Percentiles rank a stretch among this genome's conserved stretches.
These are phyloP conservation scores for Sylvilagus bachmani DNA, from an alignment of 2,113 vertebrate species.

Conservation along the genomic window DNA sequence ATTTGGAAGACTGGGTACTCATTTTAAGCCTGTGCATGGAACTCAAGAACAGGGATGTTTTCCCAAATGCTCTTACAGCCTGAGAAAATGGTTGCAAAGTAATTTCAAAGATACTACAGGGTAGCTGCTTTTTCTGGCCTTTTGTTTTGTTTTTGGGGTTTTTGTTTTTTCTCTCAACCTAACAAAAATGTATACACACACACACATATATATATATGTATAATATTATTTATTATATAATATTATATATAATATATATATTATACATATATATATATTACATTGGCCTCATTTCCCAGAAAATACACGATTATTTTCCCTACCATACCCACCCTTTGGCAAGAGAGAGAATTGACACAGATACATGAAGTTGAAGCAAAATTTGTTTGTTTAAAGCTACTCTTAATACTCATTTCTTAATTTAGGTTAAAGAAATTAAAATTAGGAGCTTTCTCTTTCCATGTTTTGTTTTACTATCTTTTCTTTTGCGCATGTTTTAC, in stretches of 20 bases:
- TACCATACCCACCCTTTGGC: not conserved
- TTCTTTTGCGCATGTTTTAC: not conserved
- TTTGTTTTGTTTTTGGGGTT: not conserved
- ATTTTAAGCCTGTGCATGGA: not conserved
- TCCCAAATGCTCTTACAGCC: not conserved
- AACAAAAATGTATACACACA: not conserved
- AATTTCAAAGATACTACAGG: slow-evolving; percentile 34
- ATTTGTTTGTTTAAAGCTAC: not conserved
- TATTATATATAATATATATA: too few relatives aligned
- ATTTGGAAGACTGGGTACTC: not conserved
- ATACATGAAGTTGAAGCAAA: slow-evolving; percentile 49
- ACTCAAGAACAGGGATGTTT: not conserved
- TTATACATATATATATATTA: too few relatives aligned
- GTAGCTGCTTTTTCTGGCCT: slow-evolving; percentile 6
- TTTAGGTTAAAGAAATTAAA: not conserved
- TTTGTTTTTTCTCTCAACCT: not conserved
- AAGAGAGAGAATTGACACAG: slow-evolving; percentile 49
- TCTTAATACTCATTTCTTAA: slow-evolving; percentile 20
- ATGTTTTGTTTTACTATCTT: slow-evolving; percentile 27
- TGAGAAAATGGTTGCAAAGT: slow-evolving; percentile 24
- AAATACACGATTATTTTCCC: slow-evolving; percentile 46
- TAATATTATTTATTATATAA: too few relatives aligned
- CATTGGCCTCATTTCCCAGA: slow-evolving; percentile 64
- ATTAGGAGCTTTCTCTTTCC: not conserved
- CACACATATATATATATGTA: too few relatives aligned